Base-by-base conservation (phyloP, 2,797 vertebrate species). In the Australoheros facetus region DNA sequence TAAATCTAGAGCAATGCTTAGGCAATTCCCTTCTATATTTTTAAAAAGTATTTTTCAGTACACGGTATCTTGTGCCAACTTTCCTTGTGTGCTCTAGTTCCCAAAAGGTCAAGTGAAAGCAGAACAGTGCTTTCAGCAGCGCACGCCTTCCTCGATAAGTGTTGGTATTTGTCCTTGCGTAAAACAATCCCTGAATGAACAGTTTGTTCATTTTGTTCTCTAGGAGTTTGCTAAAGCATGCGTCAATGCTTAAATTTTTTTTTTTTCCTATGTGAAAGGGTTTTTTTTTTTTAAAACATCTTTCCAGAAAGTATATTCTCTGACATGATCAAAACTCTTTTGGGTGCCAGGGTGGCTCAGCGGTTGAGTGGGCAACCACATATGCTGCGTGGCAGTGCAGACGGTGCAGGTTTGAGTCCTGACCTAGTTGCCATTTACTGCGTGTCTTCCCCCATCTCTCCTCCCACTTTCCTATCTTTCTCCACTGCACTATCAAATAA, bases 101-200 rank as follows among this genome's bases (percentile, higher is more conserved):
- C 28, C 3, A 73, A 75, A 72, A 58, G 70, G 73, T 83, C 76
- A 79, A 69, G 45, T 55, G 26, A 37, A 59, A 80, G 23, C 56
- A 71, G 39, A 74, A 77, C 1, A 9, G 45, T 45, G n/a, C 59
- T 80, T 86, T 88, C 4, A 79, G 56, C 51, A 13, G 12, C 53
- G 62, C 84, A 89, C 13, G 53, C 0, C 69, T 60, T 58, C 69
- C 26, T 76, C 9, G 72, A 83, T 89, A 83, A 87, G 78, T 53
- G 39, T 56, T 71, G 32, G 32, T 56, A 75, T 12, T 64, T 71
- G 70, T n/a, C 12, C 34, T 88, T 78, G 42, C 28, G 19, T 78
- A 75, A 81, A 76, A 59, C 32, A 32, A 2, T 69, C 64, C 51
- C 26, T 69, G 64, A 51, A 69, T 53, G 17, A 69, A 69, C 7